Conservation (phyloP, 2,888 invertebrate genomes). For the Saturnia japonica region DNA sequence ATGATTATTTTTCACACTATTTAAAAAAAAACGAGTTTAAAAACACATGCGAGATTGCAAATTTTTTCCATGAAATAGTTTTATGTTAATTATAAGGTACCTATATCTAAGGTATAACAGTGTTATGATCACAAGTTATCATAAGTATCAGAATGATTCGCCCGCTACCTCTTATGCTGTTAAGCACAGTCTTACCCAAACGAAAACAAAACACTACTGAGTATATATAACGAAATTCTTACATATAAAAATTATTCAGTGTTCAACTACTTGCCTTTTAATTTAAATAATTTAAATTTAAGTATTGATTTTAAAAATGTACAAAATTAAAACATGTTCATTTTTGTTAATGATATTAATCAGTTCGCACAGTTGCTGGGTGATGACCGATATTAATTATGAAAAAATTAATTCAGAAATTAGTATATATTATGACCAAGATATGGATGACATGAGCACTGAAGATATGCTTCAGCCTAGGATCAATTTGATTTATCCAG, state of each 20-base stretch:
- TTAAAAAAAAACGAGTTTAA: too few species aligned
- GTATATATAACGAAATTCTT: conserved; percentile 35
- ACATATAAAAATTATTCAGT: conserved; percentile 23
- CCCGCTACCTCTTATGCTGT: conserved; percentile 20
- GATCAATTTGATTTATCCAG: conserved; percentile 55
- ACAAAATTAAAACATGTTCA: conserved; percentile 13
- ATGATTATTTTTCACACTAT: too few species aligned
- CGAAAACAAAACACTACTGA: conserved; percentile 29
- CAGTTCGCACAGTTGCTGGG: conserved; percentile 16
- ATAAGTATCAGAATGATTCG: neutral
- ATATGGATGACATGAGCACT: conserved; percentile 5
- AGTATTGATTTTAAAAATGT: conserved; percentile 10
- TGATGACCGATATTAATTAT: conserved; percentile 17
- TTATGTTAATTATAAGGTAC: too few species aligned
- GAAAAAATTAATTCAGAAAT: neutral
- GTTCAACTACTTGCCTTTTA: conserved; percentile 11
- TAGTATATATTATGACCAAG: neutral
- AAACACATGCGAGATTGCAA: too few species aligned
- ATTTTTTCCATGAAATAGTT: too few species aligned
- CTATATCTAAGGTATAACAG: too few species aligned
- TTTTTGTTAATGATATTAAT: conserved; percentile 17
- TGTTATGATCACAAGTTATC: neutral
- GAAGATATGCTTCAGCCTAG: conserved; percentile 27
- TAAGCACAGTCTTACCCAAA: conserved; percentile 29
- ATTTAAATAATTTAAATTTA: conserved; percentile 6